phyloP scores from a whole-genome alignment of 2,888 invertebrate species.

The Tachina fera region DNA sequence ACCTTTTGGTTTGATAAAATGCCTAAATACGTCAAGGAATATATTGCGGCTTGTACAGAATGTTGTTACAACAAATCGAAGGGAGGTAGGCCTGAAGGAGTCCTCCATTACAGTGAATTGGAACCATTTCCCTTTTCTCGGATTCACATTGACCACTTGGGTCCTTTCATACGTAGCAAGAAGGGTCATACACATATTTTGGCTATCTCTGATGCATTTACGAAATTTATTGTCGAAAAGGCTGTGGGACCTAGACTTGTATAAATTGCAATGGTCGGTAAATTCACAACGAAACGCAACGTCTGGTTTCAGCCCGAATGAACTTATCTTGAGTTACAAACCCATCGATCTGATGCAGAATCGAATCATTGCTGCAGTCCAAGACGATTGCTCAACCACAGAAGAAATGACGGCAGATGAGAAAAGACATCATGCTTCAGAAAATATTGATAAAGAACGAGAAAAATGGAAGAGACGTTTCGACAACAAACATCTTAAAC shows the following conservation, averaged over 20 bases:
- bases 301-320: constrained; percentile 65
- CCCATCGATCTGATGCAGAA: constrained; percentile 53
- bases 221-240: no score
- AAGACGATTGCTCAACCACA: constrained; percentile 21
- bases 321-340: constrained; percentile 69
- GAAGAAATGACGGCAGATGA: not conserved
- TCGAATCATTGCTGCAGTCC: constrained; percentile 54
- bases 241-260: not conserved
- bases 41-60: constrained; percentile 15
- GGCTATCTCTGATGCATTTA: no score
- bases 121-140: no score
- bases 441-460: constrained; percentile 37
- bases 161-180: no score
- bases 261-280: constrained; percentile 20
- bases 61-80: constrained; percentile 50
- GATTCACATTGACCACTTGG: no score
- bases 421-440: constrained; percentile 12
- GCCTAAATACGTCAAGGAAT: constrained; percentile 47
- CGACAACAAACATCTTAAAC: constrained; percentile 45
- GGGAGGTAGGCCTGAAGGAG: constrained; percentile 5
- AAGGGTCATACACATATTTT: no score
- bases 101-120: no score
- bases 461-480: constrained; percentile 58
- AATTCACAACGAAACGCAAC: constrained; percentile 46
- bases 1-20: constrained; percentile 67